Evolutionary conservation across 2,888 invertebrate genomes (phyloP).

Genomic region (Scotopteryx bipunctaria): DNA sequence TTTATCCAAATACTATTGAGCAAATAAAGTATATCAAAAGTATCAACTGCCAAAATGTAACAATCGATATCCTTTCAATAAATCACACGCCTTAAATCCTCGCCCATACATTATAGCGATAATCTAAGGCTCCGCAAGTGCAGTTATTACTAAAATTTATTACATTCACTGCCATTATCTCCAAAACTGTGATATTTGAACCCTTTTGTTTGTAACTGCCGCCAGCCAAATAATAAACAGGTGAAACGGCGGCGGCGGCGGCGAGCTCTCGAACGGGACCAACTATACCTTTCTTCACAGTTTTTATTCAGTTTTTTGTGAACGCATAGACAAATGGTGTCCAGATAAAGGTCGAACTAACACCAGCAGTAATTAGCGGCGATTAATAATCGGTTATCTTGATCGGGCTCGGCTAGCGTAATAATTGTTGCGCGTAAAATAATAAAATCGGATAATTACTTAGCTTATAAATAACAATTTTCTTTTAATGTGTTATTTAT

Average conservation of each 20-base stretch:
- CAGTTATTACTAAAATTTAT: slow-evolving; percentile 81
- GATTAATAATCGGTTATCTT: slow-evolving; percentile 83
- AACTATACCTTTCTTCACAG: slow-evolving; percentile 75
- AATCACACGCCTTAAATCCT: slow-evolving; percentile 64
- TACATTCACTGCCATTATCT: slow-evolving; percentile 69
- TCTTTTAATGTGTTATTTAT: slow-evolving; percentile 40
- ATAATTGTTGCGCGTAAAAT: slow-evolving; percentile 58
- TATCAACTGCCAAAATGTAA: slow-evolving; percentile 33
- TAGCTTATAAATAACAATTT: slow-evolving; percentile 45
- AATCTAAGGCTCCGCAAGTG: slow-evolving; percentile 72
- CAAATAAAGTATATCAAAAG: slow-evolving; percentile 27
- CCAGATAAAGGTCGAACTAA: slow-evolving; percentile 80
- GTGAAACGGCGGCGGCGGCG: slow-evolving; percentile 63
- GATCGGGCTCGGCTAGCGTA: slow-evolving; percentile 67
- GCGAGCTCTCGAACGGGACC: slow-evolving; percentile 58
- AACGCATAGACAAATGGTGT: slow-evolving; percentile 72
- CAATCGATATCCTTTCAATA: slow-evolving; percentile 56
- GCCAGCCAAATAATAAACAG: slow-evolving; percentile 78
- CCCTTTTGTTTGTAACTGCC: slow-evolving; percentile 77
- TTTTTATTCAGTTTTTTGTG: slow-evolving; percentile 75
- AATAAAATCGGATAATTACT: slow-evolving; percentile 36
- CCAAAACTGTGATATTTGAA: slow-evolving; percentile 80
- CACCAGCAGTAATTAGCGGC: slow-evolving; percentile 83
- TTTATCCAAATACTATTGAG: slow-evolving; percentile 17
- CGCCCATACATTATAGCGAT: slow-evolving; percentile 66